Evolutionary conservation across 2,113 vertebrate species (phyloP), one percentile per base, ranked within the genome.

Genomic region (Phrynosoma blainvillii): DNA sequence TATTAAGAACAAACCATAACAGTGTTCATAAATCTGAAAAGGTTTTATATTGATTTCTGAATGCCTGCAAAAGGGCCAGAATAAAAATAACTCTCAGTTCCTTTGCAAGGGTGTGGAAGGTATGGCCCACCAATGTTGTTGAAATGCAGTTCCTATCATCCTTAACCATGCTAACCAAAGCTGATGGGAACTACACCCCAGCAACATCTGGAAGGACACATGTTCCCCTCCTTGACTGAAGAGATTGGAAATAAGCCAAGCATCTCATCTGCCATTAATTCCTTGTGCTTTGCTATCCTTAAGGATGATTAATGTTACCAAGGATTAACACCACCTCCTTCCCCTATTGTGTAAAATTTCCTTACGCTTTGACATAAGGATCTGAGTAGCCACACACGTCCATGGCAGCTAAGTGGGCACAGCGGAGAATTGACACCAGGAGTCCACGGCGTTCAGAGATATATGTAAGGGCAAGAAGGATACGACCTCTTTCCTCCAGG

Each of bases 341-440:
- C 79, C 40, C 66, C 25, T 40, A 10, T 14, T 62, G 30, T 36
- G 14, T 20, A 12, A 5, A 3, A 4, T 21, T 56, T 79, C n/a
- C 97, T 98, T 94, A 98, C 97, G 96, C 98, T 95, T 98, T 98
- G 87, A 98, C 98, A 14, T 98, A 98, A 87, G 98, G 98, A 91
- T 98, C 98, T 0, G 98, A 98, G 94, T 98, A 98, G 65, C 98
- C 98, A 0, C 98, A 98, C 91, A 98, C 98, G 0, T 98, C 98
- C 98, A 98, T 98, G 80, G 98, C 98, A 0, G 98, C 98, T 87
- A 98, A 96, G 89, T 98, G 98, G 23, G 98, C 97, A 2, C 98
- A 98, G 86, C 98, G 97, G 32, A 94, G 89, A 23, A 98, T 97
- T n/a, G 97, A 97, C 59, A 98, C 98, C 13, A 96, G 95, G 42